Evolutionary conservation across 2,797 vertebrate species (phyloP), one percentile per base, ranked within the genome.

Genomic region (Odontamblyopus lacepedii): DNA sequence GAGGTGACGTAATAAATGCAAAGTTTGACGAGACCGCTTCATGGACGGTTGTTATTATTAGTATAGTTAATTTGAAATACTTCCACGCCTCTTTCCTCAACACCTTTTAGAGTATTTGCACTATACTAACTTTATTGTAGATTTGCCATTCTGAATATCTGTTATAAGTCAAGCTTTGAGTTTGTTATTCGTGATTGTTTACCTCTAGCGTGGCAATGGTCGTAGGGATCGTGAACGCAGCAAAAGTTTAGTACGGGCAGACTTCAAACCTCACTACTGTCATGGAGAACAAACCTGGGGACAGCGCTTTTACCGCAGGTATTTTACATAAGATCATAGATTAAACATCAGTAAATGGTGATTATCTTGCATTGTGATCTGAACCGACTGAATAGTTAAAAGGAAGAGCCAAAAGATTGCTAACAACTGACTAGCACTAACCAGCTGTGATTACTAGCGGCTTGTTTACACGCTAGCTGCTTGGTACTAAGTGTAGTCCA

Each of bases 271-370:
- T 26, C 41, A 16, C 23, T 12, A 23, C 53, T 12, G n/a, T 2
- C 53, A 92, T 92, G 92, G 91, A 91, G 72, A 81, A 79, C 61
- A 71, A 88, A 72, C 48, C 64, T 5, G 0, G 51, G 59, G 78
- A 80, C 6, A 38, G 19, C 1, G 38, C 0, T 8, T 87, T 87
- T 72, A n/a, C 80, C 2, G 87, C 84, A 85, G 91, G 91, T 92
- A 90, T 2, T 0, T 32, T 29, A 65, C 1, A 15, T 69, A 2
- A 27, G 11, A 23, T 2, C 7, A 1, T 0, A 1, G 11, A 0
- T 35, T 0, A 1, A 2, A 13, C 2, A 19, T 2, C 32, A 29
- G 1, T 38, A 30, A 19, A 44, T 16, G 12, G 38, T 26, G 55
- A n/a, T 57, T 60, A 63, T 12, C 7, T 63, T 8, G 6, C 19